Percentiles rank a stretch among this genome's conserved stretches.
These are phyloP conservation scores for Lamproptera curius DNA, from an alignment of 2,888 invertebrate genomes.

Conservation along the genomic window DNA sequence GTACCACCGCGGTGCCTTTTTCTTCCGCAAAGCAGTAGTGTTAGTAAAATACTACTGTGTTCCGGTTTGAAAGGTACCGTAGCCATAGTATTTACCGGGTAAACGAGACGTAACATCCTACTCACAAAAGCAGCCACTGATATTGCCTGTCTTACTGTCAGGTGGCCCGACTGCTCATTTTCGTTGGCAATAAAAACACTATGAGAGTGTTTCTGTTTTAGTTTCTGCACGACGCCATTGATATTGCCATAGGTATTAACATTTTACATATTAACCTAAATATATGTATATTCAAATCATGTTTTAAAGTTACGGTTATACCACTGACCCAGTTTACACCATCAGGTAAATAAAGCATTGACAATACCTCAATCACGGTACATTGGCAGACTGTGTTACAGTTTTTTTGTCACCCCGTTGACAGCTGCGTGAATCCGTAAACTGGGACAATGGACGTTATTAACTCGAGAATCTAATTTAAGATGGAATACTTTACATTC, in stretches of 20 bases:
- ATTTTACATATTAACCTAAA: neutral
- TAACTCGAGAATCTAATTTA: slow-evolving; percentile 9
- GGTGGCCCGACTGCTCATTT: neutral
- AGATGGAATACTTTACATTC: neutral
- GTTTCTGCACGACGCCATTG: neutral
- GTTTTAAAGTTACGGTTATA: neutral
- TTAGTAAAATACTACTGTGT: too few species aligned
- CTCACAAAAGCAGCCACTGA: too few species aligned
- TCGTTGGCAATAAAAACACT: neutral
- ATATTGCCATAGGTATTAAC: neutral
- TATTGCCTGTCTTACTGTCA: too few species aligned
- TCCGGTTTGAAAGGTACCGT: too few species aligned
- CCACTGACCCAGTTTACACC: neutral
- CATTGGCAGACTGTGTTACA: neutral
- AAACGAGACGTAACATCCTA: too few species aligned
- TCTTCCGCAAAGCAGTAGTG: too few species aligned
- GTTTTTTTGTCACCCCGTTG: slow-evolving; percentile 4
- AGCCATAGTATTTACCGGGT: too few species aligned
- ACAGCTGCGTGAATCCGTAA: slow-evolving; percentile 18
- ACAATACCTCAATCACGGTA: neutral
- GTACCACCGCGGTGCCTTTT: too few species aligned
- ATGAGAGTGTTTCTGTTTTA: neutral
- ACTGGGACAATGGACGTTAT: slow-evolving; percentile 7
- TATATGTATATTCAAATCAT: neutral
- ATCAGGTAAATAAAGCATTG: neutral